These are phyloP conservation scores for Phataginus tetradactyla DNA, from an alignment of 2,797 vertebrate genomes.

Conservation along the genomic window DNA sequence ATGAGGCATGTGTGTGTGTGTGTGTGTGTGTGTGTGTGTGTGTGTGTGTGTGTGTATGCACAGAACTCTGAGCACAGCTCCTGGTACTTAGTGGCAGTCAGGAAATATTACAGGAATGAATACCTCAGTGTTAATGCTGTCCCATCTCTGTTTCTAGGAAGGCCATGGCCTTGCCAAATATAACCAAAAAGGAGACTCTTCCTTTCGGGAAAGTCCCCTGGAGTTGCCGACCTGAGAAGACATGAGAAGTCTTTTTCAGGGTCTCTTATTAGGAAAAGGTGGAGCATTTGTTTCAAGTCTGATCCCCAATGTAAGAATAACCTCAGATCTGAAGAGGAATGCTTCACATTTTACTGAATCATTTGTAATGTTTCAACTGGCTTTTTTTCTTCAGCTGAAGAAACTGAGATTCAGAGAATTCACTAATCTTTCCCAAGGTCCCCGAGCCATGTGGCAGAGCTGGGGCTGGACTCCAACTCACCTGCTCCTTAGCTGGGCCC, in stretches of 20 bases:
- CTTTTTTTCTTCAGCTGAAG: background rate
- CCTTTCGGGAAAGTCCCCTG: background rate
- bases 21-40: background rate
- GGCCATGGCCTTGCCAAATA: background rate
- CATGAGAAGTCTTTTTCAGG: background rate
- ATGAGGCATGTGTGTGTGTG: background rate
- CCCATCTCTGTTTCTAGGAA: background rate
- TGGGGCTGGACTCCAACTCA: background rate
- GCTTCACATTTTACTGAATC: background rate
- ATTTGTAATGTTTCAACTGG: background rate
- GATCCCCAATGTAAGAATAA: background rate
- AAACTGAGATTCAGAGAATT: conserved; percentile 2
- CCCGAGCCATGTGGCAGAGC: background rate
- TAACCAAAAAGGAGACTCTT: background rate
- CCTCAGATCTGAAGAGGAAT: conserved; percentile 3
- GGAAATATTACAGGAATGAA: background rate
- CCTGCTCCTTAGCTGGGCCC: background rate
- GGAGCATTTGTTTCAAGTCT: background rate
- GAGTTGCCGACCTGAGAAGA: background rate
- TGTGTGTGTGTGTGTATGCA: background rate
- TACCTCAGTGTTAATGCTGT: background rate
- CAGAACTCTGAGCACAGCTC: background rate
- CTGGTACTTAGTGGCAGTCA: background rate
- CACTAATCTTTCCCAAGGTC: background rate
- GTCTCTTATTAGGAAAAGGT: background rate